Evolutionary conservation across 2,113 vertebrate genomes (phyloP).

Genomic region (Pseudopipra pipra): DNA sequence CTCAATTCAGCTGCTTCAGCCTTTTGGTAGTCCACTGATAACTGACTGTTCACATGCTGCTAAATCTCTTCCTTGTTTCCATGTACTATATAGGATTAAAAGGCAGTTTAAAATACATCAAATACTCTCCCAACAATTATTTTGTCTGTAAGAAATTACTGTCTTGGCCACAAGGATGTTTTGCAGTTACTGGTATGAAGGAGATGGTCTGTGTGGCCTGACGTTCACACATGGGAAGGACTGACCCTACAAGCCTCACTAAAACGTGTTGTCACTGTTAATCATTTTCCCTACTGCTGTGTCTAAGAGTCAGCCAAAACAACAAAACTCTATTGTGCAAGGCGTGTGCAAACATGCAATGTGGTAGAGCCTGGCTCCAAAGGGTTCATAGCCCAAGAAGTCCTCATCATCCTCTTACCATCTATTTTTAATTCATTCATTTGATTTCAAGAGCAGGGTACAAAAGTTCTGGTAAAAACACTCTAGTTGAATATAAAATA

Average conservation of each 20-base stretch:
- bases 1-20: background rate
- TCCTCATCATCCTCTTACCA: fast-evolving
- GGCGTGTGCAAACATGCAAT: background rate
- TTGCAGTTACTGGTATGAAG: background rate
- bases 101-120: slow-evolving; percentile 2
- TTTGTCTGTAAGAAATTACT: background rate
- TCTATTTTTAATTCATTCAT: background rate
- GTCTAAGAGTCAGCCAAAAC: background rate
- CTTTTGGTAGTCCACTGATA: background rate
- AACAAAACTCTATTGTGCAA: background rate
- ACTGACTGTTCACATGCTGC: background rate
- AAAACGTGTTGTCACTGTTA: background rate
- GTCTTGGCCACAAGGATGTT: background rate
- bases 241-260: background rate
- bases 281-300: background rate
- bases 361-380: background rate
- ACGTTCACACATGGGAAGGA: background rate
- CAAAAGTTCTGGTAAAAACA: background rate
- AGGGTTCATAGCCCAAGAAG: background rate
- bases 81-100: slow-evolving; percentile 24
- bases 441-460: background rate
- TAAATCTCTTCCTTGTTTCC: slow-evolving; percentile 29
- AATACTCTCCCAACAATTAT: background rate
- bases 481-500: background rate
- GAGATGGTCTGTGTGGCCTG: background rate